Base-by-base conservation (phyloP, 2,113 vertebrate genomes). In the Saguinus midas region DNA sequence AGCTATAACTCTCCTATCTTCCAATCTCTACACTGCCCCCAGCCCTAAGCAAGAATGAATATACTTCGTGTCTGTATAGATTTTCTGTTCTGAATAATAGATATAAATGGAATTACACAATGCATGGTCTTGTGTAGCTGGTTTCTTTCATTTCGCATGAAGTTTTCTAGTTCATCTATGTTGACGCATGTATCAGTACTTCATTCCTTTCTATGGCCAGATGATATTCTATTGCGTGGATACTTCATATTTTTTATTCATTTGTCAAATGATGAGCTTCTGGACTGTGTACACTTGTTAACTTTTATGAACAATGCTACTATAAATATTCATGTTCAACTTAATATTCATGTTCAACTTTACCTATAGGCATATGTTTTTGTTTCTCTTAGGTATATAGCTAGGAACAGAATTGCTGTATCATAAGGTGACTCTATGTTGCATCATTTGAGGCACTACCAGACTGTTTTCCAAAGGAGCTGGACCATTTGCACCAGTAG, bases 21-120 rank as follows among this genome's bases (percentile, higher is more conserved):
- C n/a, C 48, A 35, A 10, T 16, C 61, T 17, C 37, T 17, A 5
- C 5, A 18, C 21, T 0, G 0, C 1, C 18, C 68, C 9, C 2
- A 16, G n/a, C 5, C 55, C 58, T 37, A 21, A n/a, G 17, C 9
- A 13, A 13, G 2, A 1, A n/a, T 1, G 1, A 3, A 8, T 8
- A 37, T 23, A 23, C 6, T 29, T 48, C 4, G 3, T 29, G 4
- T 18, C 70, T 32, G 5, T 37, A 10, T 8, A 11, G 8, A 23
- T 12, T 45, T 48, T 43, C 58, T 37, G 23, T 29, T 76, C 32
- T 32, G 8, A 13, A 25, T 2, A 40, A 8, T 32, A 48, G 13
- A 1, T 10, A n/a, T 27, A 13, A 18, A 37, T 3, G 25, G 7
- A 48, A 11, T 17, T 25, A 3, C 6, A 17, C 0, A 16, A 17